These are phyloP conservation scores for Trichoplusia ni DNA, from an alignment of 1,140 invertebrate species.

Conservation along the genomic window DNA sequence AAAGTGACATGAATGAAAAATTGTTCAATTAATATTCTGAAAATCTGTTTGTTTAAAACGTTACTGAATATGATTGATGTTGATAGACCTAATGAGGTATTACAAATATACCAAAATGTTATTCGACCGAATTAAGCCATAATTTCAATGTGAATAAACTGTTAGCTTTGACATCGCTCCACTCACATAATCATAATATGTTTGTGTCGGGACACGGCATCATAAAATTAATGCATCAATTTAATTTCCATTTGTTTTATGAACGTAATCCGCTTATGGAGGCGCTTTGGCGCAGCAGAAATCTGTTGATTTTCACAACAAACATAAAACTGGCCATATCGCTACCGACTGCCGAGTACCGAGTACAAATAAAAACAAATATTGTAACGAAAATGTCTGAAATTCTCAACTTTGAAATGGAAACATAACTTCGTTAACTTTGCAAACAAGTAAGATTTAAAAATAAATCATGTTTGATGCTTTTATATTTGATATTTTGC, in stretches of 20 bases:
- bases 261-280: background rate
- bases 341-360: too few species aligned
- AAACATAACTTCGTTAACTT: slow-evolving; percentile 12
- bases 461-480: background rate
- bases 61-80: too few species aligned
- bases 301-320: slow-evolving; percentile 3
- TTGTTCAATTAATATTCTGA: too few species aligned
- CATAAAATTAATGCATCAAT: slow-evolving; percentile 15
- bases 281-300: background rate
- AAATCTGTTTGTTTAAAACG: too few species aligned
- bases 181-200: background rate
- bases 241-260: slow-evolving; percentile 24
- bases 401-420: slow-evolving; percentile 11
- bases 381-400: slow-evolving; percentile 1
- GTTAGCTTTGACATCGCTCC: too few species aligned
- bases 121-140: too few species aligned
- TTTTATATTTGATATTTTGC: background rate
- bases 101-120: too few species aligned
- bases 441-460: background rate
- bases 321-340: background rate
- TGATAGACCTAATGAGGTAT: too few species aligned
- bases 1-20: too few species aligned
- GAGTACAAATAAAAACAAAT: slow-evolving; percentile 15
- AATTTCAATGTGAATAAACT: too few species aligned
- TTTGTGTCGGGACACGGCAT: background rate